Percentiles rank a stretch among this genome's conserved stretches.
Evolutionary conservation across 2,113 vertebrate genomes (phyloP).

Genomic region (Pelecanus crispus): DNA sequence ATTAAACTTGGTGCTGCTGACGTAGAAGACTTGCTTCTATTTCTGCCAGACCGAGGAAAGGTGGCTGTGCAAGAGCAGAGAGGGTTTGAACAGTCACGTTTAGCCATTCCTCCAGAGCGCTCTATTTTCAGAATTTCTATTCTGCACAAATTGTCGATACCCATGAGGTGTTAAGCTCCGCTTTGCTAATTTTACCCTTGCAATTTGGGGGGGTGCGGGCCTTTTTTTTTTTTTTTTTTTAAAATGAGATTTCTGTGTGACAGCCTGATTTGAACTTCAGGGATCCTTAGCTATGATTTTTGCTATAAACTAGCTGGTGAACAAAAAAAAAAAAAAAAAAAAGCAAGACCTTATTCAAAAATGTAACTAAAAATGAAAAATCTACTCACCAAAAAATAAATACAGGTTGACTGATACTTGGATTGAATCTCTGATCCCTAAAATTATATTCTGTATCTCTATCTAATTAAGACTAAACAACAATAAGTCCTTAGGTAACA

Average conservation of each 20-base stretch:
- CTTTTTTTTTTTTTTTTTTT: not conserved
- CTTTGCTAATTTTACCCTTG: slow-evolving; percentile 1
- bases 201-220: not conserved
- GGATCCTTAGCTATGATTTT: not conserved
- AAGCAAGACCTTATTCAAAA: not conserved
- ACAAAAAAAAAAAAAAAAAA: not conserved
- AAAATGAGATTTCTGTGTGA: not conserved
- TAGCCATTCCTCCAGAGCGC: slow-evolving; percentile 37
- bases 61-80: not conserved
- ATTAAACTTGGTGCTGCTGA: not conserved
- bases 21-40: not conserved
- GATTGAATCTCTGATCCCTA: slow-evolving; percentile 20
- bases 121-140: slow-evolving; percentile 54
- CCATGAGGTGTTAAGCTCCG: not conserved
- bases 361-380: not conserved
- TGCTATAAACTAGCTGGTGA: not conserved
- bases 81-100: slow-evolving; percentile 17
- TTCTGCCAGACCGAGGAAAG: slow-evolving; percentile 35
- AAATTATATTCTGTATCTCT: not conserved
- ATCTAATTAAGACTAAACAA: not conserved
- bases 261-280: not conserved
- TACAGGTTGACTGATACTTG: not conserved
- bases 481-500: not conserved
- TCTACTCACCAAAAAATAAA: not conserved
- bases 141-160: not conserved